Conservation (phyloP, 2,797 vertebrate genomes). For the Propithecus perrieri region DNA sequence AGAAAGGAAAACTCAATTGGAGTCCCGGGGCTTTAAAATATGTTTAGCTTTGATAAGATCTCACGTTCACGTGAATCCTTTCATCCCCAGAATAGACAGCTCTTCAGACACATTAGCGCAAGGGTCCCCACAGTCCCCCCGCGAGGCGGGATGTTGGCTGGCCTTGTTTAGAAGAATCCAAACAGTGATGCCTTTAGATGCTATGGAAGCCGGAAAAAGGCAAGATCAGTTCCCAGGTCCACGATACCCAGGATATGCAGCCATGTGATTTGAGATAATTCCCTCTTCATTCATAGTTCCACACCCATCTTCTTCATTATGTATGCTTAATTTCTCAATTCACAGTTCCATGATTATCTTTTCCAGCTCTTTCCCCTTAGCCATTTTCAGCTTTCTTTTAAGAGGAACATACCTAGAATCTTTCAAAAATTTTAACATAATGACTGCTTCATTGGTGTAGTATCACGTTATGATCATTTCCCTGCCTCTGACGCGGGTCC, state of each 20-base stretch:
- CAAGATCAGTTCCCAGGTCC: neutral
- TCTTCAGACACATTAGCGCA: neutral
- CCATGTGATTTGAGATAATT: rapidly evolving
- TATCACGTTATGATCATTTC: rapidly evolving
- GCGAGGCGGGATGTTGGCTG: neutral
- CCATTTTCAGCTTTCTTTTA: neutral
- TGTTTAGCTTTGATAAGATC: slow-evolving; percentile 71
- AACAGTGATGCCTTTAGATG: neutral
- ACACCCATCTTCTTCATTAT: neutral
- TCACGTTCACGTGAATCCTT: slow-evolving; percentile 45
- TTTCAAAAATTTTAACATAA: neutral
- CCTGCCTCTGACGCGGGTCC: neutral
- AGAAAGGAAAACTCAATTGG: slow-evolving; percentile 45
- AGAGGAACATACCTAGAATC: neutral
- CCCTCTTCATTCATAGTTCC: neutral
- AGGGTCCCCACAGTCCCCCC: neutral
- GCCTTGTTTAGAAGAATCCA: neutral
- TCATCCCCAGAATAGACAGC: slow-evolving; percentile 54
- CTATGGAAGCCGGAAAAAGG: too few relatives aligned
- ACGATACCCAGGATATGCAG: rapidly evolving
- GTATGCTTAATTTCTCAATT: neutral
- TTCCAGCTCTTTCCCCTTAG: neutral
- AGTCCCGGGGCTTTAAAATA: slow-evolving; percentile 54
- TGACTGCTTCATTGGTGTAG: neutral
- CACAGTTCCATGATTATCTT: neutral